Base-by-base conservation (phyloP, 2,113 vertebrate genomes). In the Sinocyclocheilus anshuiensis region DNA sequence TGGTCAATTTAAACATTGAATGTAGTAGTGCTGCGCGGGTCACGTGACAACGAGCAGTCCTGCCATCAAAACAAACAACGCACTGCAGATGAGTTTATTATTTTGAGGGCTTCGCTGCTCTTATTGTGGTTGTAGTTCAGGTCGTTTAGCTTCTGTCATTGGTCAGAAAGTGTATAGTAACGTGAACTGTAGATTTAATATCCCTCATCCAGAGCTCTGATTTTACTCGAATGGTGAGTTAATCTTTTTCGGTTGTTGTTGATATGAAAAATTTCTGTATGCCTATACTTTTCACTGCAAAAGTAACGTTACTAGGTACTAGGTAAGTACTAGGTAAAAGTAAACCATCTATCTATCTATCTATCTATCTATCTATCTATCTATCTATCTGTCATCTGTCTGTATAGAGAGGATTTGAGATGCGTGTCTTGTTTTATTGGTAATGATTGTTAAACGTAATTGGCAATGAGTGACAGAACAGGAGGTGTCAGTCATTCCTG, bases 21-120 rank as follows among this genome's bases (percentile, higher is more conserved):
- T 8, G 16, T 0, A 22, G 18, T 6, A 5, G 1, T 57, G 76
- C 1, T 77, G 7, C 24, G 50, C 18, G 16, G 18, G 53, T 22
- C 77, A 79, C 53, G 77, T 79, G 77, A 79, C 77, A 22, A 29
- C 3, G 53, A 53, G 77, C 77, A 22, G 77, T 59, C 29, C 55
- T 36, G 29, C 55, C 53, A 39, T 79, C 77, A 79, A 39, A 79
- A 79, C 77, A 79, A 79, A 61, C 53, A 78, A 13, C 29, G 18
- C 8, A 26, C 33, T 36, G 26, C 24, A 55, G 77, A 79, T 57
- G 53, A 79, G 53, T n/a, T n/a, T 79, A 13, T 75, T 11, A 59
- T 3, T 18, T 8, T 9, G 42, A 42, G 42, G 10, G 11, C 69
- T 39, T 77, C 16, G 48, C 15, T 18, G 26, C 24, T 55, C 18